Base-by-base conservation (phyloP, 2,888 invertebrate species). In the Ennomos erosarius region DNA sequence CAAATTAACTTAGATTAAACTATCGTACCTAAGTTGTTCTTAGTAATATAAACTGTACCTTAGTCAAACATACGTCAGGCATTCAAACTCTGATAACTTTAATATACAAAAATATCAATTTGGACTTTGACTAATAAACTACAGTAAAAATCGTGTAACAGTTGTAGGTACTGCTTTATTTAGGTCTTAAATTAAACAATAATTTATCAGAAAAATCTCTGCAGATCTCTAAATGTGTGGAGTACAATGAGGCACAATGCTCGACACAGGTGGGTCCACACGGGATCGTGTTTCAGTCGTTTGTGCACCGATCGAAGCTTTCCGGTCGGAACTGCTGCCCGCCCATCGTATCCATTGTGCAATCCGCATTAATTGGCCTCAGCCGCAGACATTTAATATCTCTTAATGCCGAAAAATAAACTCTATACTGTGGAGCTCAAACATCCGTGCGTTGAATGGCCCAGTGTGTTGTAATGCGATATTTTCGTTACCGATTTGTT, bases 281-380 rank as follows among this genome's bases (percentile, higher is more conserved):
- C 75, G 79, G 79, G 77, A 82, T 90, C 83, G 67, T 70, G 75
- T 89, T 88, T 79, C 88, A 65, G 65, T 70, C 75, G 75, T 84
- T 88, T 90, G 85, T 88, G 70, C 71, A 71, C 71, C 76, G 83
- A 87, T 87, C 81, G 82, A 81, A 83, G 77, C 82, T 88, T 91
- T 92, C 92, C 92, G 92, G 91, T 90, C 90, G 90, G 90, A 92
- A 90, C 90, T 86, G 78, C 67, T 79, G 76, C 78, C 85, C 89
- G 88, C 89, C 90, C 87, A 86, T 76, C 75, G 74, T 64, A 67
- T 65, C 77, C 76, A 81, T 87, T 85, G 84, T 85, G 74, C 75
- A 80, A 76, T 78, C 74, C 69, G 75, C 79, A 87, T 92, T 92
- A 92, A 92, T 92, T 92, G 90, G 85, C 78, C 79, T 71, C 81